phyloP scores from a whole-genome alignment of 2,797 vertebrate species.

The Arnoldichthys spilopterus region DNA sequence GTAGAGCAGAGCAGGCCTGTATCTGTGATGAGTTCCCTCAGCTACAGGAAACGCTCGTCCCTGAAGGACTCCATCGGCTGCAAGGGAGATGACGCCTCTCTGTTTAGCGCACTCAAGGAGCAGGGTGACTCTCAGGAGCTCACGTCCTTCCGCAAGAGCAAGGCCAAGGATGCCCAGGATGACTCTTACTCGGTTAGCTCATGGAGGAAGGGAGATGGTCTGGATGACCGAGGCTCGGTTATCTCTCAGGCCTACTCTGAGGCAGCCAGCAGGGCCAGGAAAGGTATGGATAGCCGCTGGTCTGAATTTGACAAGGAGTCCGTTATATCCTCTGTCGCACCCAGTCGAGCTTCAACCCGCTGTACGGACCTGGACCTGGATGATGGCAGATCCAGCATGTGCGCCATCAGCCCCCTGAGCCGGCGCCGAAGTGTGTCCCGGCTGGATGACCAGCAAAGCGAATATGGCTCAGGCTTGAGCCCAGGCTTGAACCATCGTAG shows the following conservation, averaged over 20 bases:
- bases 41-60: constrained; percentile 88
- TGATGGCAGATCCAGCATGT: constrained; percentile 78
- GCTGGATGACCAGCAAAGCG: constrained; percentile 66
- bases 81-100: constrained; percentile 79
- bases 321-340: constrained; percentile 69
- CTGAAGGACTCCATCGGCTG: constrained; percentile 86
- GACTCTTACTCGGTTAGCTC: constrained; percentile 70
- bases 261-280: constrained; percentile 75
- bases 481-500: constrained; percentile 73
- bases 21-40: constrained; percentile 91
- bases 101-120: constrained; percentile 85
- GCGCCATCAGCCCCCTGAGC: constrained; percentile 71
- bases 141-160: constrained; percentile 74
- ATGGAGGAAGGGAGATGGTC: constrained; percentile 71
- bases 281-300: constrained; percentile 85
- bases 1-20: constrained; percentile 79
- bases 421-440: constrained; percentile 72
- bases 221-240: constrained; percentile 73
- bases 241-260: constrained; percentile 83
- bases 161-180: constrained; percentile 68
- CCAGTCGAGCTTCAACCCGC: constrained; percentile 76
- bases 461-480: constrained; percentile 68
- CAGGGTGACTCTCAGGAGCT: constrained; percentile 79
- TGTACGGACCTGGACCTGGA: constrained; percentile 71
- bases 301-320: constrained; percentile 84